Conservation (phyloP, 2,888 invertebrate genomes). For the Tachina fera region DNA sequence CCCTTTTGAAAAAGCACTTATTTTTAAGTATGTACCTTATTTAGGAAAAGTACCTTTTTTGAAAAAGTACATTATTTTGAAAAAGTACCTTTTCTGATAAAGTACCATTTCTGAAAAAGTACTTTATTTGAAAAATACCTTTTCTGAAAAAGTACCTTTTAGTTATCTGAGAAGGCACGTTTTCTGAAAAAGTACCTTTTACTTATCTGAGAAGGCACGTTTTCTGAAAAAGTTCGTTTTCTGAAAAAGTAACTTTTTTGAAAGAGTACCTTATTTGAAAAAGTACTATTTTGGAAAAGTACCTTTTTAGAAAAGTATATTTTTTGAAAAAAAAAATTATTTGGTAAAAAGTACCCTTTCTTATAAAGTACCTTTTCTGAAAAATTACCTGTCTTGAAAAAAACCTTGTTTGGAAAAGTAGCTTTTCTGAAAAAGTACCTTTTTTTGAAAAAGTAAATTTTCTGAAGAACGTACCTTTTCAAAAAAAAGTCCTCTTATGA, state of each 20-base stretch:
- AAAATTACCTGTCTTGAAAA: background rate
- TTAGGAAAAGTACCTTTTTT: no score
- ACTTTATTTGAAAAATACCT: background rate
- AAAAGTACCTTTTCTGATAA: background rate
- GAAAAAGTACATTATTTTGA: no score
- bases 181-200: background rate
- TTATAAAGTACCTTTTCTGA: background rate
- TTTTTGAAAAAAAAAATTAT: background rate
- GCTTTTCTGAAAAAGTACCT: background rate
- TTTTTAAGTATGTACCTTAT: no score
- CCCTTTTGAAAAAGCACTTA: no score
- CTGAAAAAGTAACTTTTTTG: no score
- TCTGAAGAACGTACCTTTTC: background rate
- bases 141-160: background rate
- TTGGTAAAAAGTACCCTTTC: no score
- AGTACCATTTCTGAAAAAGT: background rate
- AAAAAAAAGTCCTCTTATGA: background rate
- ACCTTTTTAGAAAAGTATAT: background rate
- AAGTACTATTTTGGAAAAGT: background rate
- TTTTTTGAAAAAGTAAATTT: background rate
- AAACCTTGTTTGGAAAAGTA: background rate
- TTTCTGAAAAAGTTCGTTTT: background rate
- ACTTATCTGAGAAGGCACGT: background rate
- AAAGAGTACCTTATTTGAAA: slow-evolving; percentile 10
- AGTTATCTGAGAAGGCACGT: background rate